These are phyloP conservation scores for Megaceryle torquata DNA, from an alignment of 2,113 vertebrate species.

Conservation along the genomic window DNA sequence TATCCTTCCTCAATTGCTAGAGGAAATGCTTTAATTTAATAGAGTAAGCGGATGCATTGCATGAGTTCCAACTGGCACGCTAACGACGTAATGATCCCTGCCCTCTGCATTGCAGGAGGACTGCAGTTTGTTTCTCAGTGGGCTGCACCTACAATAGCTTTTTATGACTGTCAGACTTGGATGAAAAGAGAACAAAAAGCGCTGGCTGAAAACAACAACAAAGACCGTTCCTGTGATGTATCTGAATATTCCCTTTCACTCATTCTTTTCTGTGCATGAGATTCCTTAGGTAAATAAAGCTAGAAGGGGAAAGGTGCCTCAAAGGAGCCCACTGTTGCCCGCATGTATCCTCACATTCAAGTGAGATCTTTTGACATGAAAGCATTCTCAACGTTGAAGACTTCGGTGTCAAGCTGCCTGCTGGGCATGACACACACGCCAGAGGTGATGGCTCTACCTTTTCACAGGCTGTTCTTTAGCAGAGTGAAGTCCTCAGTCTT, in stretches of 20 bases:
- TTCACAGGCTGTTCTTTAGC: neutral
- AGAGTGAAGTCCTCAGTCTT: neutral
- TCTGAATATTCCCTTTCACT: constrained; percentile 40
- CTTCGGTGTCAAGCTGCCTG: neutral
- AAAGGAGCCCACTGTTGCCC: neutral
- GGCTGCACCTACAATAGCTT: constrained; percentile 32
- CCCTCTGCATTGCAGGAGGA: neutral
- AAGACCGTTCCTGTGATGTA: constrained; percentile 18
- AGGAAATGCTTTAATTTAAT: constrained; percentile 47
- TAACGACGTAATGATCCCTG: neutral
- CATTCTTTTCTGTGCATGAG: neutral
- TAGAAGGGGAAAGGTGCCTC: neutral
- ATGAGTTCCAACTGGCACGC: neutral
- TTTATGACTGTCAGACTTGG: constrained; percentile 35
- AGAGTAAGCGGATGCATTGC: neutral
- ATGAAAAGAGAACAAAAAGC: constrained; percentile 54
- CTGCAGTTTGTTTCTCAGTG: neutral
- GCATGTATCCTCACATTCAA: neutral
- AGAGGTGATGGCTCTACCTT: neutral
- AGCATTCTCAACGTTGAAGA: neutral
- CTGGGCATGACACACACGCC: neutral
- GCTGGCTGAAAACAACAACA: neutral
- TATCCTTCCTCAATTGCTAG: constrained; percentile 3
- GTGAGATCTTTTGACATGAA: constrained; percentile 28
- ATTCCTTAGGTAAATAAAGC: constrained; percentile 50